A percentile compares a stretch with the other conserved stretches of the same genome.
These are phyloP conservation scores for Drosophila atripex DNA, from an alignment of 2,888 invertebrate species.

Conservation along the genomic window DNA sequence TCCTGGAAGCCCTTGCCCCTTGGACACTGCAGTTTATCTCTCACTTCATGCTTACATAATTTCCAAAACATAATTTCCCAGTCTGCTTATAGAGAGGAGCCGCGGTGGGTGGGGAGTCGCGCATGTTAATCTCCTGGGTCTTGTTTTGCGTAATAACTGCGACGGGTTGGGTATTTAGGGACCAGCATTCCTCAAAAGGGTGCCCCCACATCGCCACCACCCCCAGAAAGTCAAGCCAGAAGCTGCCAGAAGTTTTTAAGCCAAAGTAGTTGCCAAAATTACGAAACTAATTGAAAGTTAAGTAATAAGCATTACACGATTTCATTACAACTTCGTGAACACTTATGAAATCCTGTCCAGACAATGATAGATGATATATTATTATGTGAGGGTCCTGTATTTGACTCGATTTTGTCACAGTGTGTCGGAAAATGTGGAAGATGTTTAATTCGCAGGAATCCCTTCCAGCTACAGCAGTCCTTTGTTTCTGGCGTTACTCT, in stretches of 20 bases:
- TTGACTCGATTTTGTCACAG: not conserved
- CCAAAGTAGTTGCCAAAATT: constrained; percentile 9
- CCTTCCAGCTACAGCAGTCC: constrained; percentile 23
- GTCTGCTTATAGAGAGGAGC: constrained; percentile 16
- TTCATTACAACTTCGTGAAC: not conserved
- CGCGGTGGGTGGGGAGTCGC: not conserved
- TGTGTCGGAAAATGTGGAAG: not conserved
- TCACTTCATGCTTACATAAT: constrained; percentile 66
- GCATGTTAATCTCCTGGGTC: constrained; percentile 53
- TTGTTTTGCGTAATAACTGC: constrained; percentile 63
- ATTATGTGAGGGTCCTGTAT: not conserved
- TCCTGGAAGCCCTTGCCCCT: not conserved
- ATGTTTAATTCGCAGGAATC: constrained; percentile 29
- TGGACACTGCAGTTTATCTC: constrained; percentile 38
- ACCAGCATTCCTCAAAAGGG: constrained; percentile 4
- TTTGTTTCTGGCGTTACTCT: constrained; percentile 32
- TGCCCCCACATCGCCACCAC: not conserved
- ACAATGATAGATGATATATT: not conserved
- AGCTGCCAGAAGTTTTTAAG: constrained; percentile 3
- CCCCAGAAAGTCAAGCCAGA: not conserved
- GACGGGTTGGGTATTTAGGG: constrained; percentile 13
- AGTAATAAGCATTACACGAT: not conserved
- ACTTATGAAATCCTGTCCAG: not conserved
- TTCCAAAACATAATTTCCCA: constrained; percentile 41
- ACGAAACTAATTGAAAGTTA: not conserved